A percentile compares a stretch with the other conserved stretches of the same genome.
These are phyloP conservation scores for Oreochromis niloticus DNA, from an alignment of 2,113 vertebrate species.

Conservation along the genomic window DNA sequence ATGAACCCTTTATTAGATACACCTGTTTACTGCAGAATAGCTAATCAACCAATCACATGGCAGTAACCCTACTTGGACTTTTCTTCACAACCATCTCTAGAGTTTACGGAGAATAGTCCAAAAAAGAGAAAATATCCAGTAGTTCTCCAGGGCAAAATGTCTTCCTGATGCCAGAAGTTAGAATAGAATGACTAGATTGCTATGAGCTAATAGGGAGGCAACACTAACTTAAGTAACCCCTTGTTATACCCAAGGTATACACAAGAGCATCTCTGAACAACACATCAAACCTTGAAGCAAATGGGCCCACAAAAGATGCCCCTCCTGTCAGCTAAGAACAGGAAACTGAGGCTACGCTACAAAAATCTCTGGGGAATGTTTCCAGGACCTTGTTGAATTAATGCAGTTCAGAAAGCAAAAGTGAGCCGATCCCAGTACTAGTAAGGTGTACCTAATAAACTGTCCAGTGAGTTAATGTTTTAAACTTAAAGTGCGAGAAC, in stretches of 20 bases:
- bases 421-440: background rate
- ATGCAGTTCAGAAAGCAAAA: background rate
- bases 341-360: background rate
- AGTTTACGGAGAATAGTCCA: background rate
- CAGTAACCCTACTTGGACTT: background rate
- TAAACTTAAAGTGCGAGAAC: background rate
- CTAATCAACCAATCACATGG: background rate
- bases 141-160: background rate
- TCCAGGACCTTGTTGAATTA: background rate
- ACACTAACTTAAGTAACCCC: background rate
- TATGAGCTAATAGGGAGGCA: background rate
- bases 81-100: background rate
- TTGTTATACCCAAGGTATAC: background rate
- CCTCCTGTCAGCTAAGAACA: background rate
- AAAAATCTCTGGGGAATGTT: background rate
- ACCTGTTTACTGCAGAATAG: background rate
- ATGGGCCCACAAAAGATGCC: background rate
- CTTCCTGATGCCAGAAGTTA: background rate
- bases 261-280: background rate
- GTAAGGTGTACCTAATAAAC: background rate
- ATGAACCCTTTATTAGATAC: background rate
- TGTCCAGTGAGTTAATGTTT: background rate
- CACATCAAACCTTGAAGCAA: background rate
- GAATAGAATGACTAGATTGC: background rate
- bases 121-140: background rate